Conservation (phyloP, 2,797 vertebrate species). For the Takifugu ocellatus region DNA sequence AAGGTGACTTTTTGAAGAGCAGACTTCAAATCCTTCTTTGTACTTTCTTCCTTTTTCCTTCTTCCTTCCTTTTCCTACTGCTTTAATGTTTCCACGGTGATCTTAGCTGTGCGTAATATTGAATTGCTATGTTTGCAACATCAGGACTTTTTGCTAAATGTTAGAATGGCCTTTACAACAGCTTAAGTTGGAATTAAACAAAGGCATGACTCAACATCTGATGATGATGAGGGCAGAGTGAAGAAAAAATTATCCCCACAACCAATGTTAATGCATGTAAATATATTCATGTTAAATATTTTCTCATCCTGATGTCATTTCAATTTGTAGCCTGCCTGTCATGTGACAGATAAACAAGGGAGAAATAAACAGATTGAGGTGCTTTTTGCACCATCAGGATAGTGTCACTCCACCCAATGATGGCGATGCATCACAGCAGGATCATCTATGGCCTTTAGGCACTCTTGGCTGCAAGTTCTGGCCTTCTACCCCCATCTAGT, state of each 20-base stretch:
- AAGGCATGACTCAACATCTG: constrained; percentile 36
- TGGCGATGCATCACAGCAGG: constrained; percentile 32
- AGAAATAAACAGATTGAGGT: no score
- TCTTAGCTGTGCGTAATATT: constrained; percentile 47
- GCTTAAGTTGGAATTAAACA: constrained; percentile 46
- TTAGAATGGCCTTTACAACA: constrained; percentile 21
- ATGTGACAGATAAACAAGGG: constrained; percentile 10
- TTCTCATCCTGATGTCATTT: constrained; percentile 20
- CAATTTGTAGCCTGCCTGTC: constrained; percentile 2
- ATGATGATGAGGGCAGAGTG: constrained; percentile 3
- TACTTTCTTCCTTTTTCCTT: constrained; percentile 16
- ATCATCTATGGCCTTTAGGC: constrained; percentile 8
- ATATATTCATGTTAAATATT: constrained; percentile 2
- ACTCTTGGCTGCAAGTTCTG: constrained; percentile 5
- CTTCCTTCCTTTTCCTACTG: constrained; percentile 41
- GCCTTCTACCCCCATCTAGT: constrained; percentile 51
- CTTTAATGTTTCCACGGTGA: constrained; percentile 65
- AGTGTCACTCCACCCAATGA: constrained; percentile 26
- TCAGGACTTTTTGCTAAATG: constrained; percentile 28
- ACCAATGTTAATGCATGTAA: background rate
- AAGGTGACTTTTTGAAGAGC: background rate
- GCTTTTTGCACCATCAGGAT: constrained; percentile 19
- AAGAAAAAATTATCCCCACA: background rate
- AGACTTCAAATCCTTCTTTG: background rate
- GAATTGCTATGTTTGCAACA: constrained; percentile 34